Evolutionary conservation across 2,888 invertebrate species (phyloP).

Genomic region (Oscheius sp.): DNA sequence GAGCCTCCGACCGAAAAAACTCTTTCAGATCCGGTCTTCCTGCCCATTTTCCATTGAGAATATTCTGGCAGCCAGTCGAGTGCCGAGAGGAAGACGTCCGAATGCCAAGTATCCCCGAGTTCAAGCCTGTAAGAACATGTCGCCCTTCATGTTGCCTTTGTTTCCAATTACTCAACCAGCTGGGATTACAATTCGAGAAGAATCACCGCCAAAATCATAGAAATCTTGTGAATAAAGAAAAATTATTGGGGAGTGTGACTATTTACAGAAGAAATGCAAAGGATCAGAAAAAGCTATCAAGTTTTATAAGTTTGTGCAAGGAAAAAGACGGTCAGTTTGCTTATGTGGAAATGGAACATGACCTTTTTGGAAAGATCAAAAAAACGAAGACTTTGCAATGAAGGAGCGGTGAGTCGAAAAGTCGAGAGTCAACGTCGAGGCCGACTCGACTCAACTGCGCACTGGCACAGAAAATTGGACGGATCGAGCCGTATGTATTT

Average conservation of each 20-base stretch:
- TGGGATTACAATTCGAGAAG: slow-evolving; percentile 72
- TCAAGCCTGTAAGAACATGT: slow-evolving; percentile 75
- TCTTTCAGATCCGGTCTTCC: slow-evolving; percentile 38
- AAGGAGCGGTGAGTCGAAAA: no score
- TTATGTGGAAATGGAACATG: no score
- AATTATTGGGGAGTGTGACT: no score
- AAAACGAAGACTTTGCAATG: no score
- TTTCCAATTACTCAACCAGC: slow-evolving; percentile 76
- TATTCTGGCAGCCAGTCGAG: slow-evolving; percentile 75
- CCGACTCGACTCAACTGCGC: no score
- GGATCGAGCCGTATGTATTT: no score
- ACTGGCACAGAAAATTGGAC: no score
- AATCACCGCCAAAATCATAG: slow-evolving; percentile 10
- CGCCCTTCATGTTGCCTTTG: slow-evolving; percentile 74
- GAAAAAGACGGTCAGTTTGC: no score
- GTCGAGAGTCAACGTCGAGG: no score
- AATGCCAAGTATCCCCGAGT: slow-evolving; percentile 77
- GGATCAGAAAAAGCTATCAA: no score
- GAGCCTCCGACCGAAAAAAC: not conserved
- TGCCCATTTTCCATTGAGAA: slow-evolving; percentile 75
- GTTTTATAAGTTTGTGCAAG: not conserved
- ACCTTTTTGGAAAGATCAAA: no score
- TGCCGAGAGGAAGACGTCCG: slow-evolving; percentile 75
- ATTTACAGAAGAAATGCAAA: no score
- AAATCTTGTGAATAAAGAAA: not conserved